Evolutionary conservation across 2,797 vertebrate species (phyloP).

Genomic region (Sebastes itinus): DNA sequence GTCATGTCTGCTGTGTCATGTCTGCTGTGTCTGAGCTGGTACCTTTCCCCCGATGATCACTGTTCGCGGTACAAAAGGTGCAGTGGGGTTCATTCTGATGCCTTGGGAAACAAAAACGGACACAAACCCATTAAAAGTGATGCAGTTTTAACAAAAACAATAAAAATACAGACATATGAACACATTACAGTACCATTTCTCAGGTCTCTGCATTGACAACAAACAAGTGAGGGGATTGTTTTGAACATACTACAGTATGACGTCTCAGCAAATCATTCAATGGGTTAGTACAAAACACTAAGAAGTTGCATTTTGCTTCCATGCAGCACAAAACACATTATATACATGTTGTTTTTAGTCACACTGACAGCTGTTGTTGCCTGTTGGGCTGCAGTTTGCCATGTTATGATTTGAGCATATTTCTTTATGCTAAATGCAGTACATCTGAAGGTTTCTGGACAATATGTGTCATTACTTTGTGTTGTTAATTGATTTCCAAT

Average conservation of each 20-base stretch:
- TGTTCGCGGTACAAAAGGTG: slow-evolving; percentile 90
- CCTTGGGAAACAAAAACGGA: slow-evolving; percentile 74
- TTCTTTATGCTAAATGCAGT: too few species aligned
- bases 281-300: background rate
- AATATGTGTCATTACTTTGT: rapidly evolving
- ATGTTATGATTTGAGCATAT: too few species aligned
- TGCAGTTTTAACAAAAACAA: too few species aligned
- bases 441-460: rapidly evolving
- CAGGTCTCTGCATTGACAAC: background rate
- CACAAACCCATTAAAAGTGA: background rate
- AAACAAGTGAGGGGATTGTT: background rate
- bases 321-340: background rate
- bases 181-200: background rate
- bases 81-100: slow-evolving; percentile 87
- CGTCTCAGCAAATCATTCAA: background rate
- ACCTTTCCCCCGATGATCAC: slow-evolving; percentile 98
- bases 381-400: too few species aligned
- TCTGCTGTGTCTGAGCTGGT: background rate
- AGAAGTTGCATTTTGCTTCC: background rate
- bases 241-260: background rate
- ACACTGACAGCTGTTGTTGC: too few species aligned
- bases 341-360: background rate
- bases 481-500: too few species aligned
- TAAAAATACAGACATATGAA: background rate
- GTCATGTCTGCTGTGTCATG: too few species aligned